A percentile compares a stretch with the other conserved stretches of the same genome.
Conservation (phyloP, 30 jellyfish, hydroid and myxozoan genomes). For the Cassiopea andromeda region DNA sequence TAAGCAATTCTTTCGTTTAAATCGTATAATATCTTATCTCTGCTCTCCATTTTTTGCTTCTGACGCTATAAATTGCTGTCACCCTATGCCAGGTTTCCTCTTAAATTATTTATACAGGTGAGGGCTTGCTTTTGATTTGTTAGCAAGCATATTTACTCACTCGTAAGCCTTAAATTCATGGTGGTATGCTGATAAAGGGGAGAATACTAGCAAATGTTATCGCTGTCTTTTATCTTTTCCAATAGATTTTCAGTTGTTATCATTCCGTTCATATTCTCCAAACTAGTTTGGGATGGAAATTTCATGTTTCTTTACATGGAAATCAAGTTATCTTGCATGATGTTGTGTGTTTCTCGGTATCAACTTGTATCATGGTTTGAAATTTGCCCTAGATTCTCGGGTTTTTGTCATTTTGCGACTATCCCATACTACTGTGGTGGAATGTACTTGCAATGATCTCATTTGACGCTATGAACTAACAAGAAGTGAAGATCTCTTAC, state of each 20-base stretch:
- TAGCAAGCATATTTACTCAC: neutral
- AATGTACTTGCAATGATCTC: too few species aligned
- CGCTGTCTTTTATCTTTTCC: neutral
- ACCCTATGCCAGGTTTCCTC: neutral
- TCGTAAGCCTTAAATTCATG: neutral
- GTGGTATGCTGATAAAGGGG: neutral
- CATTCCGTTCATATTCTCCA: neutral
- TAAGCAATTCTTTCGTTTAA: too few species aligned
- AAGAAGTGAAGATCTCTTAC: too few species aligned
- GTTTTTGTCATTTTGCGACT: too few species aligned
- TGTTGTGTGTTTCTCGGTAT: too few species aligned
- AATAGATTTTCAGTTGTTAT: neutral
- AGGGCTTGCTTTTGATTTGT: constrained; percentile 5
- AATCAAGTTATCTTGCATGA: too few species aligned
- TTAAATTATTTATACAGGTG: neutral
- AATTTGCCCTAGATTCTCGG: too few species aligned
- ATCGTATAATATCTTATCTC: neutral
- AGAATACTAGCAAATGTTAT: neutral
- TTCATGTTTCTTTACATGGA: too few species aligned
- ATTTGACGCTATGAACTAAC: too few species aligned
- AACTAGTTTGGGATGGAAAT: too few species aligned
- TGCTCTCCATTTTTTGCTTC: neutral
- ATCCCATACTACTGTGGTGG: too few species aligned
- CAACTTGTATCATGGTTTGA: too few species aligned
- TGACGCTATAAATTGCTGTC: constrained; percentile 5